Evolutionary conservation across 2,113 vertebrate genomes (phyloP).

Genomic region (Dolichotis patagonum): DNA sequence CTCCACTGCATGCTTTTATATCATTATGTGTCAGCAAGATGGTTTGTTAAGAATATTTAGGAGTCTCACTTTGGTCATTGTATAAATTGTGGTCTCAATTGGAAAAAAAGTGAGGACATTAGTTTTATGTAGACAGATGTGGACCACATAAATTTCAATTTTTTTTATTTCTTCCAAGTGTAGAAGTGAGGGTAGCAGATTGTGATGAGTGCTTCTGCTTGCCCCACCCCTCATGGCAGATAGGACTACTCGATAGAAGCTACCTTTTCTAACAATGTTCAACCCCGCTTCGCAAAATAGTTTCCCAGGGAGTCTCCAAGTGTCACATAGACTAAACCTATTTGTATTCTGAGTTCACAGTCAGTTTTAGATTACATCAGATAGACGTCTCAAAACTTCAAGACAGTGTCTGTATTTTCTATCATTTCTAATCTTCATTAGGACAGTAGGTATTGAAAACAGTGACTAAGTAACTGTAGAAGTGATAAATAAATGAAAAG

Average conservation of each 20-base stretch:
- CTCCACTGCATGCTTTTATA: neutral
- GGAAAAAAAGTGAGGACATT: neutral
- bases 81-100: neutral
- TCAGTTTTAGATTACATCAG: neutral
- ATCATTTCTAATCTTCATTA: neutral
- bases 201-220: neutral
- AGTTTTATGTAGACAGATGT: neutral
- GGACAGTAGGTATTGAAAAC: neutral
- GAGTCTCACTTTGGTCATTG: neutral
- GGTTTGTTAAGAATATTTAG: neutral
- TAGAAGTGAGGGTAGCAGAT: too few species aligned
- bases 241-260: rapidly evolving
- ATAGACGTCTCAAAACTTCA: neutral
- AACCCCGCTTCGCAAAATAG: neutral
- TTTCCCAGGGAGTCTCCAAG: neutral
- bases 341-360: neutral
- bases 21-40: neutral
- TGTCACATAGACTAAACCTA: neutral
- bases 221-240: rapidly evolving
- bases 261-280: neutral
- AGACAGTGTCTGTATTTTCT: neutral
- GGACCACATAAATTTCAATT: neutral
- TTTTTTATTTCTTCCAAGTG: neutral
- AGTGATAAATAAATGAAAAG: neutral
- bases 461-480: neutral